These are phyloP conservation scores for Buathra laborator DNA, from an alignment of 2,888 invertebrate genomes.

Conservation along the genomic window DNA sequence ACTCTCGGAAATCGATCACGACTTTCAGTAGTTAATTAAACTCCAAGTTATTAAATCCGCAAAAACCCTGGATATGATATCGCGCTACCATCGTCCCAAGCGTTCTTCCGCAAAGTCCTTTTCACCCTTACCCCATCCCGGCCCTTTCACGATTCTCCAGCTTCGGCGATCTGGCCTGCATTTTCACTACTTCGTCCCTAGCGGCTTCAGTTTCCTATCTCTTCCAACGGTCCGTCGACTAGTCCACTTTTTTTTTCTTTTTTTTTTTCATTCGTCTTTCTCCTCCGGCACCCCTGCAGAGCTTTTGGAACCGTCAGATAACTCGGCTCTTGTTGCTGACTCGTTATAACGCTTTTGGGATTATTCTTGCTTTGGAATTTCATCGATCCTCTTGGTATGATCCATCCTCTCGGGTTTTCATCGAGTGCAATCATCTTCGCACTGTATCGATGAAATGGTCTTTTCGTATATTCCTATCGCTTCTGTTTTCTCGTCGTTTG, in stretches of 20 bases:
- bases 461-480: slow-evolving; percentile 34
- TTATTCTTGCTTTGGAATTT: slow-evolving; percentile 66
- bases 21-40: slow-evolving; percentile 83
- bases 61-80: slow-evolving; percentile 76
- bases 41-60: slow-evolving; percentile 83
- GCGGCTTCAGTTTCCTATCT: slow-evolving; percentile 62
- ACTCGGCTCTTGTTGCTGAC: slow-evolving; percentile 62
- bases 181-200: slow-evolving; percentile 55
- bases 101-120: slow-evolving; percentile 59
- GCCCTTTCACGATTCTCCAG: slow-evolving; percentile 36
- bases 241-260: slow-evolving; percentile 33
- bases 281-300: slow-evolving; percentile 33
- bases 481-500: slow-evolving; percentile 36
- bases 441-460: slow-evolving; percentile 45
- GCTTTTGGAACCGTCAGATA: slow-evolving; percentile 54
- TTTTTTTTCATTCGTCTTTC: slow-evolving; percentile 35
- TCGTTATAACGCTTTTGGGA: slow-evolving; percentile 68
- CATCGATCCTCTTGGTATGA: slow-evolving; percentile 61
- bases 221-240: slow-evolving; percentile 47
- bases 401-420: slow-evolving; percentile 49
- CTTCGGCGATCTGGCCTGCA: slow-evolving; percentile 48
- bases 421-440: slow-evolving; percentile 59
- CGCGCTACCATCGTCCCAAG: slow-evolving; percentile 67
- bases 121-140: slow-evolving; percentile 24
- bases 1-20: slow-evolving; percentile 80